These are phyloP conservation scores for Chymomyza fuscimana DNA, from an alignment of 2,888 invertebrate species.

Conservation along the genomic window DNA sequence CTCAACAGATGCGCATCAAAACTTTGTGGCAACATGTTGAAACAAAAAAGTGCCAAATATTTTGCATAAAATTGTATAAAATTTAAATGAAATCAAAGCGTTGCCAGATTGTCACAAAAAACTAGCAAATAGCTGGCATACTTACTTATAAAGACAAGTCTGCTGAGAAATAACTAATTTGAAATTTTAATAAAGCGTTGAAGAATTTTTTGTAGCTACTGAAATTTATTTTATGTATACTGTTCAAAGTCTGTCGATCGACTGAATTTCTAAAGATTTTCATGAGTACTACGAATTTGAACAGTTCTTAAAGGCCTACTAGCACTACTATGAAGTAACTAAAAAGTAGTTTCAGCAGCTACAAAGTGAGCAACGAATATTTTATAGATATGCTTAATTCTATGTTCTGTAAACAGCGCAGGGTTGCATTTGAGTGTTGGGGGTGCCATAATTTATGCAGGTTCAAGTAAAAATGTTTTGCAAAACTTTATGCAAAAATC, in stretches of 20 bases:
- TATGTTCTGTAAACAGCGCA: not conserved
- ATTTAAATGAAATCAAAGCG: not conserved
- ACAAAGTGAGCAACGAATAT: not conserved
- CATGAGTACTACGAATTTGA: too few species aligned
- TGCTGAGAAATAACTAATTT: not conserved
- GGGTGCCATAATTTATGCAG: constrained; percentile 65
- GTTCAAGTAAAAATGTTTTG: constrained; percentile 63
- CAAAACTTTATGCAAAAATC: constrained; percentile 66
- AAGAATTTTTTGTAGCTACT: too few species aligned
- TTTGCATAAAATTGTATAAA: constrained; percentile 6
- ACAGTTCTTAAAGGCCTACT: too few species aligned
- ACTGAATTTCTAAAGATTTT: too few species aligned
- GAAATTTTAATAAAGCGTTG: not conserved
- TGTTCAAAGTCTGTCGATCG: too few species aligned
- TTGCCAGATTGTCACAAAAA: not conserved
- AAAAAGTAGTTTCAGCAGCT: not conserved
- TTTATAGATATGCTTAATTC: not conserved
- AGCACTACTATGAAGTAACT: too few species aligned
- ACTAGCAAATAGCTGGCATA: constrained; percentile 35
- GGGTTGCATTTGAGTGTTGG: constrained; percentile 34
- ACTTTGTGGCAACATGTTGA: constrained; percentile 10
- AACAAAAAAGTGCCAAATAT: not conserved
- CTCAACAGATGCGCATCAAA: constrained; percentile 5
- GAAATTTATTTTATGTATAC: too few species aligned
- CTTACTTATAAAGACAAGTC: constrained; percentile 25